Base-by-base conservation (phyloP, 1,140 invertebrate genomes). In the Zaprionus lachaisei region DNA sequence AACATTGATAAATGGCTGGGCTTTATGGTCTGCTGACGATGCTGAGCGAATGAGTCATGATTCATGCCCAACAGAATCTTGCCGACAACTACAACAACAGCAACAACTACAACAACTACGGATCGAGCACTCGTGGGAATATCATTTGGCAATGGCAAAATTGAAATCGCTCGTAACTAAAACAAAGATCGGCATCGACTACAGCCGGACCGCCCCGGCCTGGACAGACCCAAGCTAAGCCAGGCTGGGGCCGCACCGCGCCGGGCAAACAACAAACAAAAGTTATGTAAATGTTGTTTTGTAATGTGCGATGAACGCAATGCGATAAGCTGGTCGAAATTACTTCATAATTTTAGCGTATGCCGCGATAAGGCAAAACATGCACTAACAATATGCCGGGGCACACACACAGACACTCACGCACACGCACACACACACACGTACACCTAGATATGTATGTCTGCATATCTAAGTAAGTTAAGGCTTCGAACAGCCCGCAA, bases 291-390 rank as follows among this genome's bases (percentile, higher is more conserved):
- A 90, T 85, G 75, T 85, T 74, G 81, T 89, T 89, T 89, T 89
- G 85, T 89, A 89, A 89, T 89, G 85, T 90, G 81, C 85, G 85
- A 89, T 89, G 85, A 89, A 89, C 85, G 85, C 85, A 90, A 79
- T 81, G 85, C 85, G 85, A 89, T 89, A 89, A 90, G 79, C 58
- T 38, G 41, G 65, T 56, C 79, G 71, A 80, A 89, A 89, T 89
- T 89, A 89, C 85, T 89, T 89, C 85, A 89, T 90, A 89, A 89
- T 89, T 89, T 89, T 90, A 77, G 38, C 74, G 22, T 58, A 77
- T 51, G n/a, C 15, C 63, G 72, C 72, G 72, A 79, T 75, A 75
- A 79, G 72, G 72, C 71, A 26, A 65, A 74, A 69, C 61, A 85
- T 80, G 77, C 79, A 89, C 68, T 65, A 72, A 65, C 81, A 75